Percentiles rank a stretch among this genome's conserved stretches.
These are phyloP conservation scores for Magallana nippona DNA, from an alignment of 2,888 invertebrate species.

Conservation along the genomic window DNA sequence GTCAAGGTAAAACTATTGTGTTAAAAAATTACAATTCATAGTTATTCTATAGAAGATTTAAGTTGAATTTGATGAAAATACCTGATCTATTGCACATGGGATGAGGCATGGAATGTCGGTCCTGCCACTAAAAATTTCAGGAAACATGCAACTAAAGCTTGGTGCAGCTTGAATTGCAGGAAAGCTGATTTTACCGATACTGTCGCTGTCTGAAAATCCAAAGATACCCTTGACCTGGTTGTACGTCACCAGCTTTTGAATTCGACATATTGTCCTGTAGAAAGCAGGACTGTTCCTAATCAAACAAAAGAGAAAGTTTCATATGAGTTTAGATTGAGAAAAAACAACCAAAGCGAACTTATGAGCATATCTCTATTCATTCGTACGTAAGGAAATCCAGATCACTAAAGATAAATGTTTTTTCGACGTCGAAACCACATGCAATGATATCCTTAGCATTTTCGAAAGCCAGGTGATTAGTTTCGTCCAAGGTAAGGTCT, in stretches of 20 bases:
- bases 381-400: slow-evolving; percentile 94
- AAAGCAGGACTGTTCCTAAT: slow-evolving; percentile 91
- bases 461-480: slow-evolving; percentile 89
- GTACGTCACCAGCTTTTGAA: slow-evolving; percentile 96
- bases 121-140: slow-evolving; percentile 89
- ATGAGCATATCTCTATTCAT: neutral
- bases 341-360: neutral
- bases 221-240: slow-evolving; percentile 99
- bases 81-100: slow-evolving; percentile 99
- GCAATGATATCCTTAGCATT: slow-evolving; percentile 99
- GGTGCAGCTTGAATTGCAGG: slow-evolving; percentile 98
- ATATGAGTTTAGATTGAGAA: neutral
- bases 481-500: slow-evolving; percentile 93
- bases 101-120: slow-evolving; percentile 91
- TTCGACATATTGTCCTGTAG: slow-evolving; percentile 94
- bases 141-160: slow-evolving; percentile 85
- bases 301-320: slow-evolving; percentile 58
- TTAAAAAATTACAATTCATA: neutral
- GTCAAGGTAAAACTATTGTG: neutral
- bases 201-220: slow-evolving; percentile 97
- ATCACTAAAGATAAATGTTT: slow-evolving; percentile 98
- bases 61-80: slow-evolving; percentile 70
- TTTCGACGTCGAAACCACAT: slow-evolving; percentile 94
- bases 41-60: neutral
- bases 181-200: slow-evolving; percentile 98